Evolutionary conservation across 2,113 vertebrate species (phyloP), one percentile per base, ranked within the genome.

Genomic region (Rhinolophus ferrumequinum): DNA sequence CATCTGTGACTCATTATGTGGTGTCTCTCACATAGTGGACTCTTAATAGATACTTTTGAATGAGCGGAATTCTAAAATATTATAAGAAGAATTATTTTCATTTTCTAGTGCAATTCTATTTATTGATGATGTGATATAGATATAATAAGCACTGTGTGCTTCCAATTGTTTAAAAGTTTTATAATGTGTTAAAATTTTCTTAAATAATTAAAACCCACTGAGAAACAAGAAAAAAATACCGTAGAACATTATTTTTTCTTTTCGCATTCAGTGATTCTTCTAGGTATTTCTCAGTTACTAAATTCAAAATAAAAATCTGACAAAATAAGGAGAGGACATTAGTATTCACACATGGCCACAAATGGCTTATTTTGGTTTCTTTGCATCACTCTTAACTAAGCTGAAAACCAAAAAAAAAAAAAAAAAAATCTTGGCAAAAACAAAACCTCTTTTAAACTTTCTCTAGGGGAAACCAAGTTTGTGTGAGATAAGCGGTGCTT

Each of bases 341-440:
- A 72, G 56, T 19, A 88, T 84, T 95, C n/a, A 88, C 16, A 85
- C 14, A 92, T 80, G 69, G 54, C 38, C 52, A 75, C 18, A 86
- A 38, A n/a, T 26, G 72, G 24, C 35, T 94, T 80, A 60, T 76
- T 94, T 92, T 66, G 54, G 19, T 75, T 96, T 19, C 56, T 93
- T 79, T 88, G 62, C 35, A 90, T 92, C 64, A 69, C 18, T 88
- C 19, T 77, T 98, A 94, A 96, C 96, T 95, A 97, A 97, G 35
- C 81, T 89, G 18, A 95, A 90, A 93, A 84, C 13, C 38, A 58
- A 93, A 58, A 93, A 93, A 84, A 47, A 97, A 96, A 47, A 47
- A 13, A 50, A 50, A 50, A 50, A 50, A 91, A 79, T 87, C 62
- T 94, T 96, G 95, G 86, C 85, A 96, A 38, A 93, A 93, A 73